Evolutionary conservation across 2,113 vertebrate species (phyloP).

Genomic region (Oryzias curvinotus): DNA sequence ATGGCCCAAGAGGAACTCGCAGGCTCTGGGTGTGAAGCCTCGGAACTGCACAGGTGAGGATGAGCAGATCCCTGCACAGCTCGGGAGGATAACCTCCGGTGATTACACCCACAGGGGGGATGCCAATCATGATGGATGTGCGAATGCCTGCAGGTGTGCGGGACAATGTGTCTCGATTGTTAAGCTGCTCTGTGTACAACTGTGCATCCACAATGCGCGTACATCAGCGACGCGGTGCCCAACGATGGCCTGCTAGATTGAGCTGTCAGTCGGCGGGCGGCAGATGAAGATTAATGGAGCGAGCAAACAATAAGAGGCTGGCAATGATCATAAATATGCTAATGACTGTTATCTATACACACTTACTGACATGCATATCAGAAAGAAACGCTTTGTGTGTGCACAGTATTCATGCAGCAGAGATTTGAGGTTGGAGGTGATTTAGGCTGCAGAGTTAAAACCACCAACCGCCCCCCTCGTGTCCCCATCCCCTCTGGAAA

Average conservation of each 20-base stretch:
- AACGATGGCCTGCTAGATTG: slow-evolving; percentile 98
- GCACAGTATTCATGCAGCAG: slow-evolving; percentile 49
- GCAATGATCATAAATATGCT: slow-evolving; percentile 99
- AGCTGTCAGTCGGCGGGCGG: slow-evolving; percentile 95
- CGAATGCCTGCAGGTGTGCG: slow-evolving; percentile 57
- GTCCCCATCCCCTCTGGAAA: slow-evolving; percentile 51
- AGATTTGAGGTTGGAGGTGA: slow-evolving; percentile 83
- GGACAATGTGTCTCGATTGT: slow-evolving; percentile 87
- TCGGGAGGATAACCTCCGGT: slow-evolving; percentile 89
- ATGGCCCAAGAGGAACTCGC: slow-evolving; percentile 79
- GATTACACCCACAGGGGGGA: slow-evolving; percentile 80
- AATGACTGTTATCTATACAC: slow-evolving; percentile 90
- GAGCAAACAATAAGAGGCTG: slow-evolving; percentile 96
- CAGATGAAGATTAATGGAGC: slow-evolving; percentile 99
- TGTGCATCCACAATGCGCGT: slow-evolving; percentile 38
- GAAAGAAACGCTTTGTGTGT: slow-evolving; percentile 31
- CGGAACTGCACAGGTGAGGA: slow-evolving; percentile 68
- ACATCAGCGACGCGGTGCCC: slow-evolving; percentile 68
- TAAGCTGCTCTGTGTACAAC: slow-evolving; percentile 70
- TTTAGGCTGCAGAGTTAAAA: slow-evolving; percentile 83
- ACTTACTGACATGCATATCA: slow-evolving; percentile 84
- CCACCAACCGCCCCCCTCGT: slow-evolving; percentile 7
- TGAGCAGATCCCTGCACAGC: slow-evolving; percentile 84
- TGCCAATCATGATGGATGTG: slow-evolving; percentile 87
- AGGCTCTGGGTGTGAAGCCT: slow-evolving; percentile 74